phyloP scores from a whole-genome alignment of 2,113 vertebrate genomes.

The Suncus etruscus region DNA sequence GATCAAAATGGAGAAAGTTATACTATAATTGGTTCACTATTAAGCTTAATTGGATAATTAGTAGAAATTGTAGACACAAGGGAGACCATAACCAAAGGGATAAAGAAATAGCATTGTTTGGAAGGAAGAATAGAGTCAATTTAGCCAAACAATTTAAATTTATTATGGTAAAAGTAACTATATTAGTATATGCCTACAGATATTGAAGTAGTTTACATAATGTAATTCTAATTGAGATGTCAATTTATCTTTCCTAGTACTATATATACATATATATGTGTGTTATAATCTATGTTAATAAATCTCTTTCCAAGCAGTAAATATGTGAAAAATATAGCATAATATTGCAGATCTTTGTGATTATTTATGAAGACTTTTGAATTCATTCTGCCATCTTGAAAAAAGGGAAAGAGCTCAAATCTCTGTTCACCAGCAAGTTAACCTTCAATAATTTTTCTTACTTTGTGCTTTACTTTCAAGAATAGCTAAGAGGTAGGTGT shows the following conservation, averaged over 20 bases:
- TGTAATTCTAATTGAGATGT: constrained; percentile 32
- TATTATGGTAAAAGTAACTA: constrained; percentile 49
- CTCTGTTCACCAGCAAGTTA: too few species aligned
- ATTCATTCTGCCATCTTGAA: not conserved
- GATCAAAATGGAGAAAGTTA: constrained; percentile 59
- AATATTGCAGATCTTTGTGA: not conserved
- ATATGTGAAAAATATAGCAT: not conserved
- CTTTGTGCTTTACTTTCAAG: not conserved
- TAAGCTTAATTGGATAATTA: constrained; percentile 38
- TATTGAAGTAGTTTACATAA: not conserved
- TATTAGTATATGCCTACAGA: not conserved
- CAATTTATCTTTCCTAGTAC: not conserved
- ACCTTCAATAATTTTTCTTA: not conserved
- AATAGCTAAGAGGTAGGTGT: not conserved
- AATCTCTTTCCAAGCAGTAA: not conserved
- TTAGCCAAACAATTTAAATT: not conserved
- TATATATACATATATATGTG: not conserved
- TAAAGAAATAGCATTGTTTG: not conserved
- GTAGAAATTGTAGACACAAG: not conserved
- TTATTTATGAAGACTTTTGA: not conserved
- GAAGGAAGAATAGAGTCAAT: constrained; percentile 35
- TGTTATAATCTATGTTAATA: not conserved
- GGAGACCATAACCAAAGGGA: not conserved
- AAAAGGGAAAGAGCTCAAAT: not conserved
- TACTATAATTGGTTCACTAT: constrained; percentile 49